Percentiles rank a stretch among this genome's conserved stretches.
These are phyloP conservation scores for Drosophila virilis DNA, from an alignment of 1,140 invertebrate species.

Conservation along the genomic window DNA sequence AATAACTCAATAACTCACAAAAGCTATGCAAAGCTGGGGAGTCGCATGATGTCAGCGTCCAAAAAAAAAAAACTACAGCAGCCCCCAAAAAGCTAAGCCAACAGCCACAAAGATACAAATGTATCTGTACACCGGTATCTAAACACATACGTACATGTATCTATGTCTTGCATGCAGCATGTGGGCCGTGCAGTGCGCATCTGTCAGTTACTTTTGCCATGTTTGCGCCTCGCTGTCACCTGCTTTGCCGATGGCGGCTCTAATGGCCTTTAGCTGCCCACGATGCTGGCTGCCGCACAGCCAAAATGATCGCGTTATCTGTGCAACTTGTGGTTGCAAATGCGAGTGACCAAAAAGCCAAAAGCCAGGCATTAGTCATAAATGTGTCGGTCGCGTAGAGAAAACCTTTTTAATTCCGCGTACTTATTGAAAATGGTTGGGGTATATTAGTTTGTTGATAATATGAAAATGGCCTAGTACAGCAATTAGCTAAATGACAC, in stretches of 20 bases:
- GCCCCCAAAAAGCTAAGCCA: background rate
- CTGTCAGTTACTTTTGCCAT: constrained; percentile 43
- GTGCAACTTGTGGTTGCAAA: constrained; percentile 53
- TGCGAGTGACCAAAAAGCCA: constrained; percentile 8
- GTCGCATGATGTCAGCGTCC: constrained; percentile 69
- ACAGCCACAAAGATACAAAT: constrained; percentile 10
- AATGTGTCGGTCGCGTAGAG: constrained; percentile 48
- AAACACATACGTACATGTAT: constrained; percentile 3
- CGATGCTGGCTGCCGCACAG: background rate
- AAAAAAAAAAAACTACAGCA: constrained; percentile 40
- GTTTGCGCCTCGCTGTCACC: constrained; percentile 37
- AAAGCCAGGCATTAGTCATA: constrained; percentile 66
- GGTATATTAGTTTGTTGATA: background rate
- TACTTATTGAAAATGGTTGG: background rate
- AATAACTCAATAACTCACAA: constrained; percentile 21
- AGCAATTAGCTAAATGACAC: too few species aligned
- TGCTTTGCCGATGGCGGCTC: constrained; percentile 29
- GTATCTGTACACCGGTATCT: background rate
- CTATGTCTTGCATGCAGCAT: constrained; percentile 1
- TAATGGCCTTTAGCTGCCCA: constrained; percentile 52
- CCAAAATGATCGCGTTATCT: constrained; percentile 23
- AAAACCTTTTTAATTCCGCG: constrained; percentile 9
- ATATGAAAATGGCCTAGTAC: background rate
- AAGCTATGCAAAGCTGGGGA: constrained; percentile 70
- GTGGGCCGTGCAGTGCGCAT: constrained; percentile 38